Conservation (phyloP, 2,113 vertebrate genomes). For the Raja brachyura region DNA sequence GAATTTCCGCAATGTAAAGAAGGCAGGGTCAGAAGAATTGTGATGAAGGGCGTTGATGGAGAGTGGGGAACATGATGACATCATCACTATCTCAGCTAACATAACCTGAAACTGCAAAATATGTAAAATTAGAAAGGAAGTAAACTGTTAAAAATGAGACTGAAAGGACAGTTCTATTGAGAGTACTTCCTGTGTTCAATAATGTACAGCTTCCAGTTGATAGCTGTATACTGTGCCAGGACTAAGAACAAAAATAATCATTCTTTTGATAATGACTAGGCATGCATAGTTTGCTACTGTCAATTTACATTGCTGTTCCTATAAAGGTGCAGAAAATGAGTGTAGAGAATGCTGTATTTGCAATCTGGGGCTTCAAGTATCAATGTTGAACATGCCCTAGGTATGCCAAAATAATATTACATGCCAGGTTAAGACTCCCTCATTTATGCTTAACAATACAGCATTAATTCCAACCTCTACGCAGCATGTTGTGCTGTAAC, state of each 20-base stretch:
- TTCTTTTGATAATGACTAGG: neutral
- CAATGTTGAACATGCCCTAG: neutral
- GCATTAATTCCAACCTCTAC: neutral
- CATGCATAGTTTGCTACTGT: neutral
- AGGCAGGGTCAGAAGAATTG: neutral
- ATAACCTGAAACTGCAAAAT: neutral
- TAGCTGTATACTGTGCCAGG: neutral
- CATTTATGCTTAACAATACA: neutral
- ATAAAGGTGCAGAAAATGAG: neutral
- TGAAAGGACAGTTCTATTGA: neutral
- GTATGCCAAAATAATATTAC: neutral
- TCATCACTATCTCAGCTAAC: neutral
- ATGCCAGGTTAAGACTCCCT: neutral
- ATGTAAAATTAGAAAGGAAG: neutral
- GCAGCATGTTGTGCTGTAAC: neutral
- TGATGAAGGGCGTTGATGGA: neutral
- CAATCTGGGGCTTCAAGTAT: neutral
- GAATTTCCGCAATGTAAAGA: neutral
- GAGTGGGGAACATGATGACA: neutral
- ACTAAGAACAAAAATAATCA: neutral
- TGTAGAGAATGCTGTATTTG: neutral
- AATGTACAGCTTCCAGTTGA: neutral
- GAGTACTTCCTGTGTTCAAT: neutral
- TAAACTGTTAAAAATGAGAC: neutral
- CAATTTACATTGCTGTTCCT: neutral